Evolutionary conservation across 1,140 invertebrate genomes (phyloP).

Genomic region (Formica exsecta): DNA sequence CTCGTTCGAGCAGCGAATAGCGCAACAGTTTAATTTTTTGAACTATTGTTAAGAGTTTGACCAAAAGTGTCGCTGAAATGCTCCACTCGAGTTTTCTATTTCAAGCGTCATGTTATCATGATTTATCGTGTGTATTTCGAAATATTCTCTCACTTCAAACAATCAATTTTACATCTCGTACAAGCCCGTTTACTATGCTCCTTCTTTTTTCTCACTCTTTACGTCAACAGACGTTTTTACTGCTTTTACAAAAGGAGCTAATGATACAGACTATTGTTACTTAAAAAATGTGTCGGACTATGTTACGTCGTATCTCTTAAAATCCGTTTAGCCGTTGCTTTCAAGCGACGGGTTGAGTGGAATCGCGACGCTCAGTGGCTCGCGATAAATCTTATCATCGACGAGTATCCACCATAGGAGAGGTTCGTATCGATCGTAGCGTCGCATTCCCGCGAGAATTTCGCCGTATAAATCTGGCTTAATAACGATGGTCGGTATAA

Average conservation of each 20-base stretch:
- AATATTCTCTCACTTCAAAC: no score
- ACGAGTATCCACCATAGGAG: constrained; percentile 28
- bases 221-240: not conserved
- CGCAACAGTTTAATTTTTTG: constrained; percentile 46
- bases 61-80: not conserved
- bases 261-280: constrained; percentile 2
- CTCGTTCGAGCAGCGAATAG: not conserved
- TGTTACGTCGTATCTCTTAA: constrained; percentile 9
- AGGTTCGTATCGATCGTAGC: constrained; percentile 34
- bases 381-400: constrained; percentile 33
- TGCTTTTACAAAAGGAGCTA: not conserved
- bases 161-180: not conserved
- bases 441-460: constrained; percentile 24
- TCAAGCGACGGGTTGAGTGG: not conserved
- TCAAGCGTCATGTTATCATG: not conserved
- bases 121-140: not conserved
- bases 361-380: constrained; percentile 26
- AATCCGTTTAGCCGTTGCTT: constrained; percentile 16
- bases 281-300: not conserved
- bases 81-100: not conserved
- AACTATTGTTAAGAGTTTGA: not conserved
- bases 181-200: not conserved
- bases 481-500: constrained; percentile 45
- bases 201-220: no score
- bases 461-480: constrained; percentile 32